phyloP scores from a whole-genome alignment of 2,888 invertebrate species.

The Heliconius hortense region DNA sequence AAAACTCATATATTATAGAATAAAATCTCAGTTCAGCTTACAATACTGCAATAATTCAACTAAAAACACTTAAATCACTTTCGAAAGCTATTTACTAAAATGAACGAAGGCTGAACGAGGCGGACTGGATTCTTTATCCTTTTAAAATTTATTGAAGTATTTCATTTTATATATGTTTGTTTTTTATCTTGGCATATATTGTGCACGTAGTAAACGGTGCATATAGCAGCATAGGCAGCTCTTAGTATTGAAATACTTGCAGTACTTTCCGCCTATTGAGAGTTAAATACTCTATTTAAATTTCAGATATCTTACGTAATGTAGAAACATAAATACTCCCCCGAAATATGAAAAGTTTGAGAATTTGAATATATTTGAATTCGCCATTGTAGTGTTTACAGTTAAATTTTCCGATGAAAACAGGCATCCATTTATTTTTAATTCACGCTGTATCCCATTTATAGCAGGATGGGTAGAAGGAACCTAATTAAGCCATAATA shows the following conservation, averaged over 20 bases:
- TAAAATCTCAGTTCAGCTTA: conserved; percentile 1
- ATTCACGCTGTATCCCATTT: no score
- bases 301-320: background rate
- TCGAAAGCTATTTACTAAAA: conserved; percentile 24
- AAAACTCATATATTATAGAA: background rate
- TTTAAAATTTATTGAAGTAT: conserved; percentile 35
- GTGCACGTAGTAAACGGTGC: no score
- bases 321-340: background rate
- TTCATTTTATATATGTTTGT: conserved; percentile 5
- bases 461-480: no score
- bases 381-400: background rate
- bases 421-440: no score
- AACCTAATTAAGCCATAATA: no score
- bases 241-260: background rate
- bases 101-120: background rate
- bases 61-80: conserved; percentile 20
- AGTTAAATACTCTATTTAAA: background rate
- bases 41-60: background rate
- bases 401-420: background rate
- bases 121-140: conserved; percentile 27
- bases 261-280: background rate
- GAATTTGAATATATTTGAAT: no score
- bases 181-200: background rate
- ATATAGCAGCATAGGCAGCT: background rate
- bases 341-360: background rate